phyloP scores from a whole-genome alignment of 1,140 invertebrate species.

The Drosophila dunni region DNA sequence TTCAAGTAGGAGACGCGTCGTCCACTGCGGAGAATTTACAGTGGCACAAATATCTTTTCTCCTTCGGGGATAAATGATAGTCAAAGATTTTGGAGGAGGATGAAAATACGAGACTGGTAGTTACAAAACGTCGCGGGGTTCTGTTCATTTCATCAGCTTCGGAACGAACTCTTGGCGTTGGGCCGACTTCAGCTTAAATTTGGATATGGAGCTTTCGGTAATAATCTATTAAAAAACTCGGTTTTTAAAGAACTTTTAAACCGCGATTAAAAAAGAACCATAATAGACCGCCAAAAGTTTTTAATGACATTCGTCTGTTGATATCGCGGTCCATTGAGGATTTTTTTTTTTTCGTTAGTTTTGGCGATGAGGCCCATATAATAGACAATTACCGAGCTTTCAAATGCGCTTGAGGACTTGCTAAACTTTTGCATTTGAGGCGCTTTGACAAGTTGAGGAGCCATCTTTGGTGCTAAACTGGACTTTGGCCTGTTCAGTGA shows the following conservation, averaged over 20 bases:
- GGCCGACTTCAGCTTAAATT: neutral
- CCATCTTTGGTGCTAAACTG: neutral
- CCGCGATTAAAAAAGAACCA: too few species aligned
- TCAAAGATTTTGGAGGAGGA: constrained; percentile 50
- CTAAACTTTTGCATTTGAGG: neutral
- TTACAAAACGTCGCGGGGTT: neutral
- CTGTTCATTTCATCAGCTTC: neutral
- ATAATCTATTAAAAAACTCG: too few species aligned
- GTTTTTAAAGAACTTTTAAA: too few species aligned
- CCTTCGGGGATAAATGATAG: constrained; percentile 70
- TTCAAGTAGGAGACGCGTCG: constrained; percentile 60
- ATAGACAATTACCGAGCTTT: too few species aligned
- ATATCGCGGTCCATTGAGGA: too few species aligned
- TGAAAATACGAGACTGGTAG: constrained; percentile 7
- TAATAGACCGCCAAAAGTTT: too few species aligned
- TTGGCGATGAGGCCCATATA: too few species aligned
- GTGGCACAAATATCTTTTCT: constrained; percentile 69
- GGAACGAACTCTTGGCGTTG: constrained; percentile 4
- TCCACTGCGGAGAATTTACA: constrained; percentile 56
- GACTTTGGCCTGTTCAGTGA: neutral
- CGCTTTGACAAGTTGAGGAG: neutral
- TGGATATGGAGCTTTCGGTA: neutral
- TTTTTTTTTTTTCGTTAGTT: too few species aligned
- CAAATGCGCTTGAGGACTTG: neutral
- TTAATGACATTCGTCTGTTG: too few species aligned